Base-by-base conservation (phyloP, 2,797 vertebrate genomes). In the Catostomus latipinnis region DNA sequence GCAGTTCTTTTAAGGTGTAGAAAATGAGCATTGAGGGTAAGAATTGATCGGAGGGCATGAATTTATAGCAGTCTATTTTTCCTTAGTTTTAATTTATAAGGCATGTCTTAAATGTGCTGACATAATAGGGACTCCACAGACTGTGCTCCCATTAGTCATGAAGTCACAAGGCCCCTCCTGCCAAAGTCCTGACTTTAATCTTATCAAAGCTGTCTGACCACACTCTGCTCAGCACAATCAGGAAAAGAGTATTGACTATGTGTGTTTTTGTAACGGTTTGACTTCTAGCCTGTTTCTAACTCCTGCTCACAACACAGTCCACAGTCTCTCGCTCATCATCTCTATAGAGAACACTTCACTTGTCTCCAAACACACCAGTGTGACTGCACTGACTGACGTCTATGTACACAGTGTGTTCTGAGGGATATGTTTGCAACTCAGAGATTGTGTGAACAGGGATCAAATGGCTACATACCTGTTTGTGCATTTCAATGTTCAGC, bases 401-500 rank as follows among this genome's bases (percentile, higher is more conserved):
- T 58, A 75, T 67, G 69, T 48, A 81, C 63, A 80, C 69, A 74
- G 53, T 6, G 12, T 52, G 11, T 62, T 14, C 16, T 0, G 50
- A 13, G 12, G 2, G 52, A 48, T 60, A 45, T 43, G 63, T 68
- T 49, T 69, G 66, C 34, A 71, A 49, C 48, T 14, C 60, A 54
- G 46, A 66, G 50, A 72, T 18, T 57, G 74, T 57, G 67, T 75
- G 75, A 58, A 62, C 60, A 73, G 34, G 81, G 77, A 87, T 87
- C 82, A 86, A 83, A 82, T 60, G 76, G 2, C 11, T 56, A 91
- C 95, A 89, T 95, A 99, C 97, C 96, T 99, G 97, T 92, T 99
- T 99, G 94, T 99, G 97, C 97, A 99, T 98, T 90, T 99, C 97
- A 87, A 99, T 99, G 91, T 99, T 99, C 93, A 99, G 92, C 76